Evolutionary conservation across 2,797 vertebrate genomes (phyloP).

Genomic region (Rhabdomys pumilio): DNA sequence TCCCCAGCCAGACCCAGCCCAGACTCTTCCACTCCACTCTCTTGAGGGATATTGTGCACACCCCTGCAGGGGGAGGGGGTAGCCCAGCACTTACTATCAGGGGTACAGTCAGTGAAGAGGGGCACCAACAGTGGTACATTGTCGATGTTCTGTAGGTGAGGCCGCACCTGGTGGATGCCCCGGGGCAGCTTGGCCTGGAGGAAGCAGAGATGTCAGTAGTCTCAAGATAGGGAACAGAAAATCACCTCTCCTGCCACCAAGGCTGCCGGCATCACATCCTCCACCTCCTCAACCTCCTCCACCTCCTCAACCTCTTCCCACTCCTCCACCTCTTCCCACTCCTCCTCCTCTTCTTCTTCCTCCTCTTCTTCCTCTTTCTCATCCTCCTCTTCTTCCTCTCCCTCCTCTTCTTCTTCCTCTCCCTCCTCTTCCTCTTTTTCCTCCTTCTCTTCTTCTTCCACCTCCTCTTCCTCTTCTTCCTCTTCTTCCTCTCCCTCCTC

Average conservation of each 20-base stretch:
- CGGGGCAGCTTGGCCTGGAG: slow-evolving; percentile 98
- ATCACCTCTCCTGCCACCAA: neutral
- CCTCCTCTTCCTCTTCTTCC: no score
- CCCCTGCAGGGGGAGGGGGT: neutral
- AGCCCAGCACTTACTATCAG: slow-evolving; percentile 94
- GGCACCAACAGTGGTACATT: slow-evolving; percentile 99
- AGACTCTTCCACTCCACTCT: neutral
- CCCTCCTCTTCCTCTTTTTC: no score
- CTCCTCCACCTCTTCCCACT: no score
- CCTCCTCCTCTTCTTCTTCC: no score
- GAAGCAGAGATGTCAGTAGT: slow-evolving; percentile 21
- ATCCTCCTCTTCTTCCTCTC: no score
- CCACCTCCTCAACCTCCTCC: no score
- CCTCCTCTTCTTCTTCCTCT: no score
- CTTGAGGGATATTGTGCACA: neutral
- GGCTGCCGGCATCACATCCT: neutral
- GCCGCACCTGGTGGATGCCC: slow-evolving; percentile 98
- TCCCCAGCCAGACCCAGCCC: neutral
- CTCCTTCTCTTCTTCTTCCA: no score
- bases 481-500: no score
- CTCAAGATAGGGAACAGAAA: neutral
- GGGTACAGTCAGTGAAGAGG: slow-evolving; percentile 99
- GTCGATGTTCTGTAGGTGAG: slow-evolving; percentile 99
- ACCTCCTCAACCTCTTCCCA: no score
- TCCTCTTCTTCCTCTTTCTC: no score